These are phyloP conservation scores for Phengaris arion DNA, from an alignment of 2,888 invertebrate species.

Conservation along the genomic window DNA sequence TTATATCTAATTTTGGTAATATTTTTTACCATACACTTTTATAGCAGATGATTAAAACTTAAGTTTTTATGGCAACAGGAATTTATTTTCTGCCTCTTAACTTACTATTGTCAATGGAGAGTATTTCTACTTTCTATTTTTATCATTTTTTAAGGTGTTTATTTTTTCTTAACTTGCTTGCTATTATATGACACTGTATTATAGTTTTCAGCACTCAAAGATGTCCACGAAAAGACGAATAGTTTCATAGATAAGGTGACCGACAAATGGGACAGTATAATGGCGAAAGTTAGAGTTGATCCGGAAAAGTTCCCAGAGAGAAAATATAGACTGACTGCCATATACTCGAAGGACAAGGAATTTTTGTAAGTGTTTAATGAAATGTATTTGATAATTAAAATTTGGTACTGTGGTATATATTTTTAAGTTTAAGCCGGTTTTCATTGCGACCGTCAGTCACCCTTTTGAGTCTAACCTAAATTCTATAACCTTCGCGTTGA, in stretches of 20 bases:
- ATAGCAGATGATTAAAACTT: too few relatives aligned
- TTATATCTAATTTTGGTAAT: too few relatives aligned
- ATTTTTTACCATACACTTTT: too few relatives aligned
- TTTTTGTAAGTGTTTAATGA: constrained; percentile 85
- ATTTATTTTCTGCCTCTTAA: not conserved
- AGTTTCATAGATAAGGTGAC: constrained; percentile 78
- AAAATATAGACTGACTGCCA: constrained; percentile 90
- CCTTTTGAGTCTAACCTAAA: too few relatives aligned
- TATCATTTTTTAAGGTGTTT: not conserved
- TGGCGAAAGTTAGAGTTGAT: constrained; percentile 83
- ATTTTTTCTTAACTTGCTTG: not conserved
- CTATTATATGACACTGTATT: constrained; percentile 35
- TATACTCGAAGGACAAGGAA: constrained; percentile 94
- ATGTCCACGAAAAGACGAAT: constrained; percentile 81
- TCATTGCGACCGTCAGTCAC: too few relatives aligned
- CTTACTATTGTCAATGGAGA: not conserved
- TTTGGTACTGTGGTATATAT: too few relatives aligned
- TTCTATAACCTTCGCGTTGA: too few relatives aligned
- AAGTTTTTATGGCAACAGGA: not conserved
- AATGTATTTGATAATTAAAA: not conserved
- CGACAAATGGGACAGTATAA: constrained; percentile 77
- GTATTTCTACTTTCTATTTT: not conserved
- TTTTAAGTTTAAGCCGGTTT: too few relatives aligned
- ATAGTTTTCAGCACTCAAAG: constrained; percentile 82
- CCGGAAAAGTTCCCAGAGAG: constrained; percentile 86